phyloP scores from a whole-genome alignment of 2,113 vertebrate species.

The Alouatta palliata region DNA sequence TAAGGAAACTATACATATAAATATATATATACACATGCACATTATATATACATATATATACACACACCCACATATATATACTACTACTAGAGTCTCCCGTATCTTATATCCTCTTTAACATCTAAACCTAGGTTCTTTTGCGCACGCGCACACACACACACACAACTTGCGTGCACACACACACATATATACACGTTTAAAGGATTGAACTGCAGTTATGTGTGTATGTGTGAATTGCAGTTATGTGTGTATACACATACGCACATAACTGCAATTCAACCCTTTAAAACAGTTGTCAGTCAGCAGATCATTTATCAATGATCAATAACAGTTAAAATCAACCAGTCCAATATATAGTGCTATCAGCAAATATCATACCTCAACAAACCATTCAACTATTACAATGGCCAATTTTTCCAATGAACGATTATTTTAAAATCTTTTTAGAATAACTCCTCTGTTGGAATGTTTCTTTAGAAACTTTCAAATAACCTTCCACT shows the following conservation, averaged over 20 bases:
- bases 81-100: background rate
- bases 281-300: slow-evolving; percentile 5
- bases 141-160: background rate
- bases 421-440: slow-evolving; percentile 23
- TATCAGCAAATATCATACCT: background rate
- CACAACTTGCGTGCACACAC: too few relatives aligned
- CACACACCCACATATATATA: too few relatives aligned
- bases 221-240: background rate
- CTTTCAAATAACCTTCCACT: background rate
- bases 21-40: background rate
- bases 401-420: background rate
- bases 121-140: background rate
- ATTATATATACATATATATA: background rate
- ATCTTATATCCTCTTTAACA: background rate
- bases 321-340: slow-evolving; percentile 10
- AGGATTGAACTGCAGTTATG: too few relatives aligned
- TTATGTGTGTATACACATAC: background rate
- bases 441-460: slow-evolving; percentile 12
- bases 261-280: slow-evolving; percentile 13
- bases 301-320: background rate
- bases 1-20: background rate
- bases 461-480: slow-evolving; percentile 34
- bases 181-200: too few relatives aligned
- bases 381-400: slow-evolving; percentile 19
- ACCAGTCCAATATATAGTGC: background rate